A percentile compares a stretch with the other conserved stretches of the same genome.
Conservation (phyloP, 2,113 vertebrate genomes). For the Strix uralensis region DNA sequence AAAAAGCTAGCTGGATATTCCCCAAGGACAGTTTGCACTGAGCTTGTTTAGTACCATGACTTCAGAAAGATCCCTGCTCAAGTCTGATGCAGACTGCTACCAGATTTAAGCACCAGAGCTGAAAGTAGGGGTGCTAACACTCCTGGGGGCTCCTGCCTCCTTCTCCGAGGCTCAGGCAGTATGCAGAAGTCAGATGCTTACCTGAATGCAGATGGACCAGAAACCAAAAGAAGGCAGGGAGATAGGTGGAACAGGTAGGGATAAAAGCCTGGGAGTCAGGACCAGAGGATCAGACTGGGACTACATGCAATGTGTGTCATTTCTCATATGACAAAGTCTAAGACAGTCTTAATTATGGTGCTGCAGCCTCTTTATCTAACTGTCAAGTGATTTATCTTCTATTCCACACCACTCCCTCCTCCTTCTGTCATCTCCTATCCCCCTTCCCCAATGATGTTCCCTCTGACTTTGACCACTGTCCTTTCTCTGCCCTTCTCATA, state of each 20-base stretch:
- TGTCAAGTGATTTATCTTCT: neutral
- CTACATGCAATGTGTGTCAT: accelerated
- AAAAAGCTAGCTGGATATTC: neutral
- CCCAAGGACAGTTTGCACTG: neutral
- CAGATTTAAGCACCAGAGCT: neutral
- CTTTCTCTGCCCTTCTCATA: neutral
- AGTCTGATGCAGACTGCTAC: neutral
- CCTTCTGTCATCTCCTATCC: neutral
- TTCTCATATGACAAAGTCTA: neutral
- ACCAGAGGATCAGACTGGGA: neutral
- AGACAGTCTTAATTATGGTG: neutral
- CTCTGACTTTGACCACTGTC: neutral
- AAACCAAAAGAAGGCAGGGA: neutral
- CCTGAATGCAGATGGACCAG: neutral
- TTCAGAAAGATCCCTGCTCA: neutral
- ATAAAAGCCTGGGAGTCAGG: neutral
- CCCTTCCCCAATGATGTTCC: neutral
- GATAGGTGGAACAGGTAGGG: neutral
- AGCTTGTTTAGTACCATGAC: neutral
- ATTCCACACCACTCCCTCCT: neutral
- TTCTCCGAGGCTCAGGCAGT: neutral
- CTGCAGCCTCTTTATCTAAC: neutral
- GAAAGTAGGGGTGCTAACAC: neutral
- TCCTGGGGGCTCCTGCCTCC: neutral
- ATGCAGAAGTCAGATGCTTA: neutral